phyloP scores from a whole-genome alignment of 2,888 invertebrate genomes.

The Keiferia lycopersicella region DNA sequence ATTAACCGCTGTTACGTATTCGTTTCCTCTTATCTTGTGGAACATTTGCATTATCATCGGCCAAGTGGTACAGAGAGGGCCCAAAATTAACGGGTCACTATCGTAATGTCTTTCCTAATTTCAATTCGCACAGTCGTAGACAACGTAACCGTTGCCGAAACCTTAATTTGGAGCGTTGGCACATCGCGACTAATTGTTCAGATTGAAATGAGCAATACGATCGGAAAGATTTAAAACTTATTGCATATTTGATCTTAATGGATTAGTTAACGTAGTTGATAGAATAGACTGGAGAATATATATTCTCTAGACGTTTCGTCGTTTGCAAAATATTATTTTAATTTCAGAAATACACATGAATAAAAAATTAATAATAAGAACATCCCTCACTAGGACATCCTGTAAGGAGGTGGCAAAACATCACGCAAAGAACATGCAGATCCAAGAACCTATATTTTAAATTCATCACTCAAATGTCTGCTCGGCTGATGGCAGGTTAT shows the following conservation, averaged over 20 bases:
- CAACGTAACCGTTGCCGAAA: slow-evolving; percentile 33
- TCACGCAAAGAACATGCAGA: too few relatives aligned
- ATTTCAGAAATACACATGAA: too few relatives aligned
- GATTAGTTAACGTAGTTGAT: too few relatives aligned
- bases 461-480: too few relatives aligned
- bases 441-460: too few relatives aligned
- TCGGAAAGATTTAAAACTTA: background rate
- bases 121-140: slow-evolving; percentile 42
- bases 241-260: background rate
- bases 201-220: slow-evolving; percentile 7
- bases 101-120: slow-evolving; percentile 44
- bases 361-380: too few relatives aligned
- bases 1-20: slow-evolving; percentile 24
- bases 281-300: too few relatives aligned
- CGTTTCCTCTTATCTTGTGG: slow-evolving; percentile 33
- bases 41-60: slow-evolving; percentile 42
- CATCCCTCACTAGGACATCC: too few relatives aligned
- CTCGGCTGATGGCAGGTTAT: too few relatives aligned
- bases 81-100: slow-evolving; percentile 42
- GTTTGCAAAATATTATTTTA: too few relatives aligned
- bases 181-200: slow-evolving; percentile 17
- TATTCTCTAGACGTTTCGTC: too few relatives aligned
- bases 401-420: too few relatives aligned
- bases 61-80: slow-evolving; percentile 34
- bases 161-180: slow-evolving; percentile 27